Base-by-base conservation (phyloP, 2,797 vertebrate species). In the Melanotaenia boesemani region DNA sequence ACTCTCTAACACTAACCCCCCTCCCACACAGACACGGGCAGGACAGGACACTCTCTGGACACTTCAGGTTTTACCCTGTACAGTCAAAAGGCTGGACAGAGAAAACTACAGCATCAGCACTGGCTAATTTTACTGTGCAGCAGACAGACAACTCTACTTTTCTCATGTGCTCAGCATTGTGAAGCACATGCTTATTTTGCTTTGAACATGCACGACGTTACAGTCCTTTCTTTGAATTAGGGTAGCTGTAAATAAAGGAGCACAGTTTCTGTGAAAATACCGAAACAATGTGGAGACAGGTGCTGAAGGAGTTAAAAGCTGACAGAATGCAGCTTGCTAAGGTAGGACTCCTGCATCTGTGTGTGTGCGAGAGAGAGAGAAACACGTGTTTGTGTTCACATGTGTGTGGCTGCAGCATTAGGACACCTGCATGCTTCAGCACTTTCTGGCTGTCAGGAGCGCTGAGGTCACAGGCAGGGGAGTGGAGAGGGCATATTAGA, bases 381-480 rank as follows among this genome's bases (percentile, higher is more conserved):
- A 57, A 72, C 75, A 76, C 18, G 74, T 82, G 78, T 72, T 57
- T 0, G 76, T 2, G 2, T 64, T 48, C 0, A 61, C 48, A 16
- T 67, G 78, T 86, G 81, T 85, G 84, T 77, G 74, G 59, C 74
- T 88, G 80, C 75, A 72, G 84, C 66, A 59, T 70, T 63, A 84
- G 75, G 84, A 88, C 91, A 91, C 92, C 88, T 93, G 91, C 91
- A 78, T 89, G 89, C 90, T 91, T 92, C 90, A 93, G 91, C 91
- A 91, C 74, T 91, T 93, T 93, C 82, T 88, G 71, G 64, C 86
- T 84, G 81, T 90, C 88, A 85, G 84, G 80, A 88, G 81, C 84
- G 85, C 86, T 74, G 91, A 92, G 92, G 92, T 93, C 92, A 89
- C 79, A 82, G 78, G 77, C 85, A 66, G 78, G 79, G 74, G 86